A percentile compares a stretch with the other conserved stretches of the same genome.
phyloP scores from a whole-genome alignment of 2,797 vertebrate species.

The Premnoplex brunnescens region DNA sequence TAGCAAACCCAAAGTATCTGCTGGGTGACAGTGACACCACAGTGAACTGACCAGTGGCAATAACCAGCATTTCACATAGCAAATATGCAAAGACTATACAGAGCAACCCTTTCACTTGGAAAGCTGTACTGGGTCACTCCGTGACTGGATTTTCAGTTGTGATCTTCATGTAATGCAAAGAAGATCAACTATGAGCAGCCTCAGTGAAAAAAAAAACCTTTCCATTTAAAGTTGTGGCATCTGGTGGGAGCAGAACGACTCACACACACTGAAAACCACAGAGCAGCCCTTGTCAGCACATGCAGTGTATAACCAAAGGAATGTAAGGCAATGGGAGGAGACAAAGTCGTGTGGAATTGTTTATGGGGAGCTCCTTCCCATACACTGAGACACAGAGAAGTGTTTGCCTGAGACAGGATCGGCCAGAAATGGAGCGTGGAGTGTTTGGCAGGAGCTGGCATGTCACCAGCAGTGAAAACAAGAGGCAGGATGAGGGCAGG shows the following conservation, averaged over 20 bases:
- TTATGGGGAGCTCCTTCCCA: neutral
- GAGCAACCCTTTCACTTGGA: neutral
- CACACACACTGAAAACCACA: neutral
- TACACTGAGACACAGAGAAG: neutral
- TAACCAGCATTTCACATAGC: neutral
- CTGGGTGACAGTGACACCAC: rapidly evolving
- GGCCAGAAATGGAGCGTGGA: neutral
- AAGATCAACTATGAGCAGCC: neutral
- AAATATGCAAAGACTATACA: neutral
- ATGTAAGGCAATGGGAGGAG: neutral
- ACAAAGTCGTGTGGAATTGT: neutral
- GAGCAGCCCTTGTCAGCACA: neutral
- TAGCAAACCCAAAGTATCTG: neutral
- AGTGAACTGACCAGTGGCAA: neutral
- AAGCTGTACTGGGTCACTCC: neutral
- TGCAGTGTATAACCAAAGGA: rapidly evolving
- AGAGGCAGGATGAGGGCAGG: neutral
- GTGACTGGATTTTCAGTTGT: neutral
- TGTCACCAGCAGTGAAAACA: neutral
- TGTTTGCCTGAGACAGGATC: neutral
- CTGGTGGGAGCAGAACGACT: neutral
- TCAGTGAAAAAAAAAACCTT: neutral
- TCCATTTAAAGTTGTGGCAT: neutral
- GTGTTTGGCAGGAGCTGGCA: neutral
- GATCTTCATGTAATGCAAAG: neutral